Evolutionary conservation across 2,797 vertebrate species (phyloP), one percentile per base, ranked within the genome.

Genomic region (Peromyscus nudipes): DNA sequence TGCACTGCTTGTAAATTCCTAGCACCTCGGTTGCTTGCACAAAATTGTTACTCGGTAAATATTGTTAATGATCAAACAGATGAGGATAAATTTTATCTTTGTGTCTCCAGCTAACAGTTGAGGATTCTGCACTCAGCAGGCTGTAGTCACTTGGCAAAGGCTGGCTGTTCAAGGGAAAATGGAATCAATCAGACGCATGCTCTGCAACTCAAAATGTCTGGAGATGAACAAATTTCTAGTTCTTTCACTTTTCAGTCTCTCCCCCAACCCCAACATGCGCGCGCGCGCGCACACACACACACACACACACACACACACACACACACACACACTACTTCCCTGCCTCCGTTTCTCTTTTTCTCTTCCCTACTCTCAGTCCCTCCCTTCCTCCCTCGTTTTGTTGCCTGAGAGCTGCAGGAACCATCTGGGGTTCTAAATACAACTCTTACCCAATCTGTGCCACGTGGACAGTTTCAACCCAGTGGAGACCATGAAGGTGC

Each of bases 21-120:
- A 46, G 6, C 60, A 62, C 23, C 62, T 93, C 52, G 6, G 65
- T 7, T 93, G 27, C 73, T 29, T 79, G 60, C 46, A 75, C 89
- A 85, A 77, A 95, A 82, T 1, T 40, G 23, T 67, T 64, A 83
- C 62, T 83, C 91, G 80, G 27, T 93, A 95, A 96, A 85, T 83
- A 83, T 12, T 91, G 23, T 55, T 84, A 88, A 73, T 67, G 69
- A 73, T 52, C 25, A 87, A 92, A 86, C 17, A n/a, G 23, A 83
- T 43, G 16, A 75, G 65, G 19, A 82, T 64, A 87, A 88, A 46
- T 91, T 93, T 89, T 84, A 91, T 57, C 75, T 67, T 89, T 86
- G 29, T 62, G 83, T 67, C 64, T 23, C 82, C 29, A 75, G 19
- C 86, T 93, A 82, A 43, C 25, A 43, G 77, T 71, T 91, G 46